These are phyloP conservation scores for Neolamprologus fasciatus DNA, from an alignment of 2,113 vertebrate genomes.

Conservation along the genomic window DNA sequence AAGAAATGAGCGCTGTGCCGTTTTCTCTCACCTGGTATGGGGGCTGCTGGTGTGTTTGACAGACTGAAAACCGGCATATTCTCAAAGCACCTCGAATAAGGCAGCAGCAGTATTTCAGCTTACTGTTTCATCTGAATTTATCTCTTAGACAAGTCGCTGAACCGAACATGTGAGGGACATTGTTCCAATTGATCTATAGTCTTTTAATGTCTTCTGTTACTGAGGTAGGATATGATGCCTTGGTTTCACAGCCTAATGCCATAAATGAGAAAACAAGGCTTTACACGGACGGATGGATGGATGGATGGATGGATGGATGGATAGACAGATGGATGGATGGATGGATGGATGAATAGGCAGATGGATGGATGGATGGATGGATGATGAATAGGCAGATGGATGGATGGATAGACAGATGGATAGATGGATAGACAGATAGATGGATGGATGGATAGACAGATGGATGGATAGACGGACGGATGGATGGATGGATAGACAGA, in stretches of 20 bases:
- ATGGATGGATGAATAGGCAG: fast-evolving
- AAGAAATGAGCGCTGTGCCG: not conserved
- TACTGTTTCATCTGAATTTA: not conserved
- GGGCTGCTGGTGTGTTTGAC: not conserved
- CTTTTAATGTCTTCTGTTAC: not conserved
- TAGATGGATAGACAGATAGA: fast-evolving
- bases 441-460: fast-evolving
- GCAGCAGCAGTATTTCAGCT: not conserved
- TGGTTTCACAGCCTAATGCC: not conserved
- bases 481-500: fast-evolving
- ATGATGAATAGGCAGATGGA: fast-evolving
- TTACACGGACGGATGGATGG: fast-evolving
- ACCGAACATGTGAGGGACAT: not conserved
- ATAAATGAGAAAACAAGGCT: not conserved
- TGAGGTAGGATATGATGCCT: fast-evolving
- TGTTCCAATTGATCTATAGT: not conserved
- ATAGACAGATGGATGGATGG: fast-evolving
- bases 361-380: fast-evolving
- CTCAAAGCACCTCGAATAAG: not conserved
- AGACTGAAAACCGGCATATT: not conserved
- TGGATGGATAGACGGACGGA: fast-evolving
- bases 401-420: fast-evolving
- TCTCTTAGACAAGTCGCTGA: not conserved
- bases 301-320: fast-evolving
- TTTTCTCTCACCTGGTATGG: not conserved